A percentile compares a stretch with the other conserved stretches of the same genome.
Conservation (phyloP, 2,113 vertebrate species). For the Aptenodytes patagonicus region DNA sequence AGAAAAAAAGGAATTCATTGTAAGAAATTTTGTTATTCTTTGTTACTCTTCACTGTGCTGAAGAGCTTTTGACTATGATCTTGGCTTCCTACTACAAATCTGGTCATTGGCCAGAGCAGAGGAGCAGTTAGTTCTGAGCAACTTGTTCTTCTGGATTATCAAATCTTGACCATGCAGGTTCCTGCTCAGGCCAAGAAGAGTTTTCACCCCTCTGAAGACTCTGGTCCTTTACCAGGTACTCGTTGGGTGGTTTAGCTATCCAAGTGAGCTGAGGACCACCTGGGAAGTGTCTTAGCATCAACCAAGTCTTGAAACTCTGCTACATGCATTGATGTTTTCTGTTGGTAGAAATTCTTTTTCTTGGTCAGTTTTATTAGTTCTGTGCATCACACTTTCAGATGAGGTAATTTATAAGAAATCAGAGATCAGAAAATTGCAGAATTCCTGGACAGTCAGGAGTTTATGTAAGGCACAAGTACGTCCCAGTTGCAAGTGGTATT, state of each 20-base stretch:
- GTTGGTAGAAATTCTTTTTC: not conserved
- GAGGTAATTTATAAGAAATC: not conserved
- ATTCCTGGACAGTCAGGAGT: not conserved
- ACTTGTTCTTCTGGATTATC: not conserved
- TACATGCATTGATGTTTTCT: not conserved
- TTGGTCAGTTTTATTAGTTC: not conserved
- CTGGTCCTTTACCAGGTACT: not conserved
- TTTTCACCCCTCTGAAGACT: not conserved
- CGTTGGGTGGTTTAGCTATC: not conserved
- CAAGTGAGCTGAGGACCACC: not conserved
- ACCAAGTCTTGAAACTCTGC: not conserved
- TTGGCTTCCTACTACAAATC: not conserved
- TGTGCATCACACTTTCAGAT: not conserved
- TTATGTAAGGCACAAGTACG: not conserved
- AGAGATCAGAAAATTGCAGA: not conserved
- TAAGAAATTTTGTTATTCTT: not conserved
- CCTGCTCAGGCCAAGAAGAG: not conserved
- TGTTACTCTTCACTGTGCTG: not conserved
- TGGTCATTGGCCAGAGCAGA: not conserved
- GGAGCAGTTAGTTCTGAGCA: not conserved
- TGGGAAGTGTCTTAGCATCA: not conserved
- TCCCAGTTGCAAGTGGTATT: not conserved
- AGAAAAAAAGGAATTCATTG: not conserved
- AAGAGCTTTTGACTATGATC: not conserved
- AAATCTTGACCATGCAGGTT: not conserved